Evolutionary conservation across 1,140 invertebrate genomes (phyloP).

Genomic region (Drosophila ohnishii): DNA sequence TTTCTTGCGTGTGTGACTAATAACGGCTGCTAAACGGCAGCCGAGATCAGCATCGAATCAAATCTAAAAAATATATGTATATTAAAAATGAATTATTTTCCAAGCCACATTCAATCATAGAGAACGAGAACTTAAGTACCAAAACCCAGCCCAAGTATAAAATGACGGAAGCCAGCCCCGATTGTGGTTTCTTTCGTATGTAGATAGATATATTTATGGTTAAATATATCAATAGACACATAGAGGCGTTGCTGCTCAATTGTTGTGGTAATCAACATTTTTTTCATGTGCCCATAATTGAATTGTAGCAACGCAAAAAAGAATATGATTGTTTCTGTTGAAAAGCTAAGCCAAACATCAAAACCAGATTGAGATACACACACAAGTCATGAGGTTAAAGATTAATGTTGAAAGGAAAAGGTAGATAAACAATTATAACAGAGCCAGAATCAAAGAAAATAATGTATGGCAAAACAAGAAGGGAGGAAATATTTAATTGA

Average conservation of each 20-base stretch:
- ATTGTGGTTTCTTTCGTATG: constrained; percentile 48
- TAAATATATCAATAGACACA: constrained; percentile 52
- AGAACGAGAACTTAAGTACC: constrained; percentile 36
- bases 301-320: constrained; percentile 60
- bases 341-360: constrained; percentile 54
- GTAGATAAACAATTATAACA: constrained; percentile 50
- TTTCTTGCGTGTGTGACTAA: constrained; percentile 56
- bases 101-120: constrained; percentile 42
- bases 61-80: constrained; percentile 39
- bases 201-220: constrained; percentile 44
- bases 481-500: constrained; percentile 20
- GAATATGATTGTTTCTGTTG: constrained; percentile 34
- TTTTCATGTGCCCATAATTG: constrained; percentile 60
- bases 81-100: constrained; percentile 63
- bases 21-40: constrained; percentile 61
- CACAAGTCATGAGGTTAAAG: constrained; percentile 43
- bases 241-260: constrained; percentile 56
- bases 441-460: constrained; percentile 1
- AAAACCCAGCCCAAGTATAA: constrained; percentile 35
- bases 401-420: constrained; percentile 61
- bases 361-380: constrained; percentile 51
- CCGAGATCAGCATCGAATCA: constrained; percentile 30
- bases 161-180: constrained; percentile 43
- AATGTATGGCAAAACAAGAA: constrained; percentile 7
- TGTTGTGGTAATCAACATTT: constrained; percentile 64